A percentile compares a stretch with the other conserved stretches of the same genome.
Conservation (phyloP, 2,113 vertebrate genomes). For the Columbina picui region DNA sequence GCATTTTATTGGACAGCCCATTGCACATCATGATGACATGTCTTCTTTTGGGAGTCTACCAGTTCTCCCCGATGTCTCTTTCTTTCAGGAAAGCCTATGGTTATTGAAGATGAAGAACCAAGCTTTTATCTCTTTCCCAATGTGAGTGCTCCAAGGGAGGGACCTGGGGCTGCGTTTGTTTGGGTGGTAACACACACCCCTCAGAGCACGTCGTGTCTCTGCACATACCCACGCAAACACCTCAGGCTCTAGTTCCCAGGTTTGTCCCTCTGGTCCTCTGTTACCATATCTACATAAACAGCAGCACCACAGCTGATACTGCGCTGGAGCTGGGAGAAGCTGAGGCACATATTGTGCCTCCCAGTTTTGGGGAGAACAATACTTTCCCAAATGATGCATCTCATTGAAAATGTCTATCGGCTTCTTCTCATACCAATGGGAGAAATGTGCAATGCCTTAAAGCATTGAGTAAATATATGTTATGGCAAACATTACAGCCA, state of each 20-base stretch:
- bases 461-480: background rate
- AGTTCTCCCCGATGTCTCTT: background rate
- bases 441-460: background rate
- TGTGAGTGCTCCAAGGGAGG: background rate
- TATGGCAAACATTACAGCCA: background rate
- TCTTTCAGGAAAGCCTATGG: background rate
- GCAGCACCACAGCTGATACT: background rate
- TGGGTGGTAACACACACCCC: background rate
- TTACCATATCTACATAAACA: background rate
- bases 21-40: background rate
- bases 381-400: background rate
- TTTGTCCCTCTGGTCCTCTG: background rate
- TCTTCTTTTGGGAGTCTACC: background rate
- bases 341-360: background rate
- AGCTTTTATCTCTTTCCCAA: background rate
- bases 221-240: background rate
- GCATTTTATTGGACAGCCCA: background rate
- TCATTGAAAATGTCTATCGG: background rate
- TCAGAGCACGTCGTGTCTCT: accelerated
- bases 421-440: background rate
- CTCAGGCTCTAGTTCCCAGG: background rate
- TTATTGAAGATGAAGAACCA: background rate
- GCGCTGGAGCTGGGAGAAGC: background rate
- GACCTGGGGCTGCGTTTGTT: background rate
- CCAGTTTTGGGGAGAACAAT: background rate